Evolutionary conservation across 2,888 invertebrate species (phyloP).

Genomic region (Nesidiocoris tenuis): DNA sequence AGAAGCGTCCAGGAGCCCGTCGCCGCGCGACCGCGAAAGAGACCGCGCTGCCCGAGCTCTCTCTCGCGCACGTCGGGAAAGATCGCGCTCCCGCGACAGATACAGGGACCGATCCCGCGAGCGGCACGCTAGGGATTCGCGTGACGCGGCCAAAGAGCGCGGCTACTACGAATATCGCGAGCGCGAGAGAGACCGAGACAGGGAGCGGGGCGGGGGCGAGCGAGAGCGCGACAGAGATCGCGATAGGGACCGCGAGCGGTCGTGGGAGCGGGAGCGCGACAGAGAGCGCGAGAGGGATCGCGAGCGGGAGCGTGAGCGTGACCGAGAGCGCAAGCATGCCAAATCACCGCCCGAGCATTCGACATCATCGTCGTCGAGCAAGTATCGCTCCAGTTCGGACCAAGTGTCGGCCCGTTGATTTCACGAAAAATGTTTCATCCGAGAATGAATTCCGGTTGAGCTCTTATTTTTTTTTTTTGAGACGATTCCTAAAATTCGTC

Average conservation of each 20-base stretch:
- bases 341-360: constrained; percentile 27
- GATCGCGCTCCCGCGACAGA: constrained; percentile 29
- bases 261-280: neutral
- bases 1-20: constrained; percentile 25
- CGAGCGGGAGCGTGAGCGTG: constrained; percentile 12
- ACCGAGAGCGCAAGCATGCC: constrained; percentile 20
- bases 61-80: constrained; percentile 25
- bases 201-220: constrained; percentile 14
- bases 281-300: constrained; percentile 4
- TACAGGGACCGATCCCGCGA: constrained; percentile 34
- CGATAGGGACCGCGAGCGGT: constrained; percentile 9
- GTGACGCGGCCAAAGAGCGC: constrained; percentile 30
- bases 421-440: too few relatives aligned
- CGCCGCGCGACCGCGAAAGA: constrained; percentile 16
- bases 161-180: constrained; percentile 35
- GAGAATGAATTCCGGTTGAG: too few relatives aligned
- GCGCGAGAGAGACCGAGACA: constrained; percentile 27
- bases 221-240: constrained; percentile 20
- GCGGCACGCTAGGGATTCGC: constrained; percentile 21
- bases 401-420: constrained; percentile 34
- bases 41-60: constrained; percentile 7
- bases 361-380: constrained; percentile 8
- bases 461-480: too few relatives aligned
- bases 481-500: too few relatives aligned
- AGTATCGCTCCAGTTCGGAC: constrained; percentile 33